A percentile compares a stretch with the other conserved stretches of the same genome.
Evolutionary conservation across 2,888 invertebrate genomes (phyloP).

Genomic region (Mechanitis messenoides): DNA sequence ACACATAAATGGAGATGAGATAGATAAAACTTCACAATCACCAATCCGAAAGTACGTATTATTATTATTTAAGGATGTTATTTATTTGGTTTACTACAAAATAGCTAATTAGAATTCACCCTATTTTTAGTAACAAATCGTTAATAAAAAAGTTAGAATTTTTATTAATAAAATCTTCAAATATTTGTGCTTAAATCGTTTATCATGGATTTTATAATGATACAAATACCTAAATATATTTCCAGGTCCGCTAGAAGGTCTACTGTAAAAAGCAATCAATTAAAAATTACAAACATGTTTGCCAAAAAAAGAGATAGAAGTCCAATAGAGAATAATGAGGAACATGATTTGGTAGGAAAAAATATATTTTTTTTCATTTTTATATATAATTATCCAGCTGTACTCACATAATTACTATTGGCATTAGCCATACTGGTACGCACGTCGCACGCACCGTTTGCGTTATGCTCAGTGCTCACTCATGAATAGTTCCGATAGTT

Average conservation of each 20-base stretch:
- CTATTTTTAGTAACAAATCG: too few species aligned
- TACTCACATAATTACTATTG: too few species aligned
- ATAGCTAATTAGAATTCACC: too few species aligned
- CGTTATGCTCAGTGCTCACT: too few species aligned
- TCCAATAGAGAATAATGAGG: constrained; percentile 28
- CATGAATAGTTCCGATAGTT: too few species aligned
- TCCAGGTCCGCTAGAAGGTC: constrained; percentile 10
- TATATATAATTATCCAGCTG: too few species aligned
- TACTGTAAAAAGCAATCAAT: constrained; percentile 35
- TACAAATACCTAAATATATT: neutral
- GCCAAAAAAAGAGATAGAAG: constrained; percentile 45
- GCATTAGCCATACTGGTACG: too few species aligned
- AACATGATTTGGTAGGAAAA: constrained; percentile 11
- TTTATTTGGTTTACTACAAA: too few species aligned
- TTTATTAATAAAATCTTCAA: neutral
- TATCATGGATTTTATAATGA: neutral
- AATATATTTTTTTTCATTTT: neutral
- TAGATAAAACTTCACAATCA: neutral
- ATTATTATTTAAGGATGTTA: neutral
- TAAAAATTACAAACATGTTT: constrained; percentile 49
- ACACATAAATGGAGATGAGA: neutral
- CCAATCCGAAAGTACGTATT: neutral
- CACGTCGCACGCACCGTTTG: too few species aligned
- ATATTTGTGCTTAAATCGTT: neutral
- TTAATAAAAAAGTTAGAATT: too few species aligned